These are phyloP conservation scores for Halocynthia aurantium DNA, from an alignment of 23 tunicate genomes.

Conservation along the genomic window DNA sequence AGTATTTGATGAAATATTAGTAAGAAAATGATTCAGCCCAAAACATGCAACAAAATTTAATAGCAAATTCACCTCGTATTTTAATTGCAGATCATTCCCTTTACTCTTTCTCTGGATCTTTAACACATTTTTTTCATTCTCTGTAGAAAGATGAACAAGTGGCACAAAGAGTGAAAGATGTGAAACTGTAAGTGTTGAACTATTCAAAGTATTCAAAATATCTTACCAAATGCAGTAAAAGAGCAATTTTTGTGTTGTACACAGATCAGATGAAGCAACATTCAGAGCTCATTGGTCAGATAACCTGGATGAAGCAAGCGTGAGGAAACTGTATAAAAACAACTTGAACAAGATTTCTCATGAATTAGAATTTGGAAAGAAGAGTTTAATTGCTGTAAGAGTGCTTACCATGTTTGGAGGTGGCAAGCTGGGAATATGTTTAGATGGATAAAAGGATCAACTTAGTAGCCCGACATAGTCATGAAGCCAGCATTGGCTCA, in stretches of 20 bases:
- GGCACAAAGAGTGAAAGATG: conserved; percentile 18
- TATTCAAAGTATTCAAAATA: not conserved
- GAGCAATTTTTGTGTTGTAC: not conserved
- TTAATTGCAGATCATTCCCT: no score
- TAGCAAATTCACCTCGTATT: no score
- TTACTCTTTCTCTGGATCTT: no score
- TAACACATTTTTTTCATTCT: not conserved
- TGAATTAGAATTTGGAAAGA: conserved; percentile 16
- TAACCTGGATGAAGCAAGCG: conserved; percentile 20
- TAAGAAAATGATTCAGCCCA: no score
- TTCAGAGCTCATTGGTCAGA: conserved; percentile 23
- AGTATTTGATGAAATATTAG: no score
- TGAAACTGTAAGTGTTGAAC: conserved; percentile 10
- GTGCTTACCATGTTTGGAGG: not conserved
- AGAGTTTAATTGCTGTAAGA: conserved; percentile 7
- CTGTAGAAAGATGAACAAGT: conserved; percentile 19
- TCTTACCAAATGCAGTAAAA: not conserved
- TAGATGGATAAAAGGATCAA: no score
- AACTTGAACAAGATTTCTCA: not conserved
- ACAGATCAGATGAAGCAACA: not conserved
- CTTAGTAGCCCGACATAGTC: no score
- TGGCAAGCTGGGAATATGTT: no score
- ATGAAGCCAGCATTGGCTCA: no score
- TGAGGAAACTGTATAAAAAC: conserved; percentile 15
- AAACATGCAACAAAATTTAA: no score